phyloP scores from a whole-genome alignment of 2,113 vertebrate species.

The Mus pahari region DNA sequence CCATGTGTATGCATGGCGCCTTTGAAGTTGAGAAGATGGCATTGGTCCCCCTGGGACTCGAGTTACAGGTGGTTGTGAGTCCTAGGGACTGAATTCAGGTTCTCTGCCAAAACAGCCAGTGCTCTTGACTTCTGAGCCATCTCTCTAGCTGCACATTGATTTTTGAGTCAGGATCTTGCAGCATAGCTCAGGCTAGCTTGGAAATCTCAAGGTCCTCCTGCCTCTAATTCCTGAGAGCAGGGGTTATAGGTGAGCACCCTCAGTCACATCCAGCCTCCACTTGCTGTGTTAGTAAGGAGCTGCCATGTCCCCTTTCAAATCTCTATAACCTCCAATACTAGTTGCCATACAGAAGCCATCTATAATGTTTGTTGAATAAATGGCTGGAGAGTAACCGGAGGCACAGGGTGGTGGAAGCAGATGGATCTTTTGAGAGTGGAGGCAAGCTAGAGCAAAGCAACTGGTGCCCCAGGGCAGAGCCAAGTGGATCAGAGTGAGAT shows the following conservation, averaged over 20 bases:
- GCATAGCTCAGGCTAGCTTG: not conserved
- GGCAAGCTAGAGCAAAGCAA: not conserved
- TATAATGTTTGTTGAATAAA: not conserved
- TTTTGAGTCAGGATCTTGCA: not conserved
- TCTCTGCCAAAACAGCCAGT: not conserved
- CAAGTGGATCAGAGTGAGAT: not conserved
- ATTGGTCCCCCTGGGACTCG: not conserved
- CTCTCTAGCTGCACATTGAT: not conserved
- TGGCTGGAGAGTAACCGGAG: constrained; percentile 2
- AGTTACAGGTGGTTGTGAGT: not conserved
- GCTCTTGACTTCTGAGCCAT: not conserved
- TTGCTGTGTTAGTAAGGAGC: constrained; percentile 36
- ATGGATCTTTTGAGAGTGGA: constrained; percentile 15
- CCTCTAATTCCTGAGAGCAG: not conserved
- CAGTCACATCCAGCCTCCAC: not conserved
- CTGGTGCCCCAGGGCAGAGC: not conserved
- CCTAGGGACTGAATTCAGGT: not conserved
- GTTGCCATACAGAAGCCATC: not conserved
- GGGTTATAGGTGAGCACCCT: not conserved
- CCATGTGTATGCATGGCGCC: not conserved
- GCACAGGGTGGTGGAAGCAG: constrained; percentile 35
- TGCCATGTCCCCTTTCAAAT: constrained; percentile 44
- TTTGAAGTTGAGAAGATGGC: not conserved
- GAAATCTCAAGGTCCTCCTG: not conserved
- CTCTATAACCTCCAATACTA: constrained; percentile 17